These are phyloP conservation scores for Dendrocincla fuliginosa DNA, from an alignment of 2,797 vertebrate genomes.

Conservation along the genomic window DNA sequence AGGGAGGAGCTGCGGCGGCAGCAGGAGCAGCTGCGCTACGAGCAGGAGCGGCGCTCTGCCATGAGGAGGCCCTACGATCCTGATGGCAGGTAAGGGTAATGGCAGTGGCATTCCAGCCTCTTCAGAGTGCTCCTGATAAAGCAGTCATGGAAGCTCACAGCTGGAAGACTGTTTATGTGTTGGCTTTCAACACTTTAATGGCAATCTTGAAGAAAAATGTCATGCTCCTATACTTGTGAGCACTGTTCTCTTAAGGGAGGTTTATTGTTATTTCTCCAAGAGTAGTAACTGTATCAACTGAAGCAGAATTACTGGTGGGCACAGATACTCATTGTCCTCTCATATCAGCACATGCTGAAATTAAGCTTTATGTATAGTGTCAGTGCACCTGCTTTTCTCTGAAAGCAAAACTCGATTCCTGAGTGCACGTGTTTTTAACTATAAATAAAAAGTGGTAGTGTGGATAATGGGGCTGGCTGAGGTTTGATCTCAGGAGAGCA, in stretches of 20 bases:
- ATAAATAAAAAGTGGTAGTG: not conserved
- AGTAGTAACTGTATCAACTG: not conserved
- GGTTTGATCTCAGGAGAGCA: not conserved
- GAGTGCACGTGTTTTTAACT: not conserved
- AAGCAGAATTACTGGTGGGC: not conserved
- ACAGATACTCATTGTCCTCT: not conserved
- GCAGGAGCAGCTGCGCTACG: conserved; percentile 91
- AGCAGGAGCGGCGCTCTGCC: conserved; percentile 85
- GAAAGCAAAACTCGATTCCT: not conserved
- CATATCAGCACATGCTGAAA: fast-evolving
- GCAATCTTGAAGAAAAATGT: not conserved
- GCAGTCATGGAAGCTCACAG: not conserved
- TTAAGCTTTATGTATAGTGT: not conserved
- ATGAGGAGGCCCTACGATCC: conserved; percentile 87
- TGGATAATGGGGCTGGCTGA: not conserved
- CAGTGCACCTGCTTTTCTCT: not conserved
- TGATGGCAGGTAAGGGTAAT: conserved; percentile 80
- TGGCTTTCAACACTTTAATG: not conserved
- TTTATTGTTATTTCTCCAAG: not conserved
- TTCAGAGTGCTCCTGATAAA: not conserved
- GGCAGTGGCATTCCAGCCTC: fast-evolving
- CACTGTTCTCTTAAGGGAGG: not conserved
- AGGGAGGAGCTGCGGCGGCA: conserved; percentile 91
- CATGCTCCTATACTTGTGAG: fast-evolving
- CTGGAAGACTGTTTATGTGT: fast-evolving